These are phyloP conservation scores for Sarcophaga variegata DNA, from an alignment of 2,888 invertebrate genomes.

Conservation along the genomic window DNA sequence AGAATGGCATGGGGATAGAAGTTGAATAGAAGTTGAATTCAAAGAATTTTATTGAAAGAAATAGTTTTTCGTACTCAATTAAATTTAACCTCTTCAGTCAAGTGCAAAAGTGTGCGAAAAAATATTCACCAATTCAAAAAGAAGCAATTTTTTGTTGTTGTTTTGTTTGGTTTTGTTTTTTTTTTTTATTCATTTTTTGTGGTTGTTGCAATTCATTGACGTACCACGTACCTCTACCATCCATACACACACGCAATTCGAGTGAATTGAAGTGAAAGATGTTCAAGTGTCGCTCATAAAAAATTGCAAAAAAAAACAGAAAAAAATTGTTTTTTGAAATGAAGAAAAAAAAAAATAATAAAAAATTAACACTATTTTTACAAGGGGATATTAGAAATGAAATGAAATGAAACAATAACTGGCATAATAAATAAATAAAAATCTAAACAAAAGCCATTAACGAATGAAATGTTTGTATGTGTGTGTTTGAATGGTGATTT, in stretches of 20 bases:
- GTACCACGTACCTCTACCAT: too few relatives aligned
- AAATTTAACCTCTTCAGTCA: slow-evolving; percentile 67
- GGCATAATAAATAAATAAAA: slow-evolving; percentile 11
- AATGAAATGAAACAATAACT: slow-evolving; percentile 42
- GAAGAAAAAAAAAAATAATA: slow-evolving; percentile 33
- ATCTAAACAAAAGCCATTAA: not conserved
- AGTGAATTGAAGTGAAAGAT: slow-evolving; percentile 64
- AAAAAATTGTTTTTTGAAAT: slow-evolving; percentile 28
- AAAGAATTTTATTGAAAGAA: slow-evolving; percentile 13
- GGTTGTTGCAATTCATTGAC: slow-evolving; percentile 50
- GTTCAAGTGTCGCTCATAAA: slow-evolving; percentile 66
- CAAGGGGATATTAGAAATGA: slow-evolving; percentile 20
- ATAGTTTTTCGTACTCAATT: slow-evolving; percentile 67
- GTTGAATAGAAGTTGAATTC: not conserved
- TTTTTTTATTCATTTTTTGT: not conserved
- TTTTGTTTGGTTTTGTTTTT: too few relatives aligned
- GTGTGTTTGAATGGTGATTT: slow-evolving; percentile 24
- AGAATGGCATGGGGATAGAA: not conserved
- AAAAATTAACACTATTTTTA: slow-evolving; percentile 53
- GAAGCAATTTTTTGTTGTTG: not conserved
- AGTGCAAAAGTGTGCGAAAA: slow-evolving; percentile 67
- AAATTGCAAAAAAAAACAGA: slow-evolving; percentile 35
- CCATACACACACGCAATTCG: slow-evolving; percentile 31
- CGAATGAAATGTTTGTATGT: too few relatives aligned
- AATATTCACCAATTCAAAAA: slow-evolving; percentile 15